These are phyloP conservation scores for Limnephilus marmoratus DNA, from an alignment of 2,888 invertebrate genomes.

Conservation along the genomic window DNA sequence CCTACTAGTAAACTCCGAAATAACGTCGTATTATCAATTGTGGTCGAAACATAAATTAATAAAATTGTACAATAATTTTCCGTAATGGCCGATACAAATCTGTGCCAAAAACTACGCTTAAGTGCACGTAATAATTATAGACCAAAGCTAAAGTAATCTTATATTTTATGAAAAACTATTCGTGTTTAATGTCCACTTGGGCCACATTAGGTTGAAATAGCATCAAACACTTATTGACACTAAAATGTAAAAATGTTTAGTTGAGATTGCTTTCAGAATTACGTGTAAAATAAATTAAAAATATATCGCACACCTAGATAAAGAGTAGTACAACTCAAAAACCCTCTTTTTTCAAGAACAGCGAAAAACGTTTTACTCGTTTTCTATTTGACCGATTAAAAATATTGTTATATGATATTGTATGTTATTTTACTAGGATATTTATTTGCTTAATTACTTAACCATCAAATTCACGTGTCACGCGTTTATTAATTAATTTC, in stretches of 20 bases:
- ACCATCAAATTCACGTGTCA: too few species aligned
- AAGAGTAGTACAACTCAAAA: too few species aligned
- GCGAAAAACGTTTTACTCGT: too few species aligned
- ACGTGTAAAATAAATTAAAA: too few species aligned
- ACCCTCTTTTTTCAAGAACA: too few species aligned
- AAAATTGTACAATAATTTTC: slow-evolving; percentile 38
- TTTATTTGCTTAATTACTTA: too few species aligned
- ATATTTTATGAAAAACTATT: background rate
- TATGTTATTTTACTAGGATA: too few species aligned
- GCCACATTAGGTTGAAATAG: background rate
- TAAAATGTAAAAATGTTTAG: background rate
- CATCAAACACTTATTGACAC: background rate
- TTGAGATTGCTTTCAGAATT: background rate
- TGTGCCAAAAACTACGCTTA: background rate
- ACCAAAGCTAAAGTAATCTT: background rate
- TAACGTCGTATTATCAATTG: background rate
- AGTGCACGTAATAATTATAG: background rate
- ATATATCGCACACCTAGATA: too few species aligned
- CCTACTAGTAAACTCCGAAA: background rate
- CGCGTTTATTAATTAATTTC: too few species aligned
- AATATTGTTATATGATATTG: too few species aligned
- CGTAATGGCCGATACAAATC: background rate
- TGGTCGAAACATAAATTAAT: slow-evolving; percentile 20
- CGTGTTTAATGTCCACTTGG: background rate
- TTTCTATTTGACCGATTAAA: too few species aligned